Evolutionary conservation across 2,113 vertebrate species (phyloP), one percentile per base, ranked within the genome.

Genomic region (Oplegnathus fasciatus): DNA sequence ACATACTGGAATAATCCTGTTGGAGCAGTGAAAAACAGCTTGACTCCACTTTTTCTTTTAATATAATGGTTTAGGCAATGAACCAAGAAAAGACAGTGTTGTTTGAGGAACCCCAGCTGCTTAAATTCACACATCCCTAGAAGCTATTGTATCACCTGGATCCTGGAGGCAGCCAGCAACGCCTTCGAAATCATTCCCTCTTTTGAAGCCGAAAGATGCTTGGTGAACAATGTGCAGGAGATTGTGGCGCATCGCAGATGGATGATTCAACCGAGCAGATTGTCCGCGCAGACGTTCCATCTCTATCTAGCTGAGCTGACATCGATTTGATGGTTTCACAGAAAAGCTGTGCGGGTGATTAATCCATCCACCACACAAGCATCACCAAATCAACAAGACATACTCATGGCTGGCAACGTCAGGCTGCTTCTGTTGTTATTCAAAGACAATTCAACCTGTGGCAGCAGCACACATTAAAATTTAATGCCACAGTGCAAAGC

Each of bases 141-240:
- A 75, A 91, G 90, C 87, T 81, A 75, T 93, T 92, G 90, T 95
- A 91, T 94, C 92, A 95, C 94, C 92, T 94, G 90, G 73, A 91
- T 89, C 80, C 60, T 83, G 75, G 64, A 79, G 11, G 6, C 52
- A 75, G 80, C 26, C 57, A 54, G 74, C 61, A 32, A 58, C 78
- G 71, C 73, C 75, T 83, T 50, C 18, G n/a, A 86, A 89, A 93
- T 69, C 72, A 37, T 28, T 52, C 64, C 67, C 44, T 46, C 55
- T 72, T 85, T 84, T 86, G 57, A 87, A 86, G 75, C 86, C 67
- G 70, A 84, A 82, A 64, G 69, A 78, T 50, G 75, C 79, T 76
- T 42, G 68, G 40, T 75, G 65, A 91, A 91, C 84, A 90, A 89
- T 87, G 85, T 75, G 78, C 72, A 54, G 76, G 78, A 86, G 86